Evolutionary conservation across 2,113 vertebrate species (phyloP), one percentile per base, ranked within the genome.

Genomic region (Lampris megalopsis): DNA sequence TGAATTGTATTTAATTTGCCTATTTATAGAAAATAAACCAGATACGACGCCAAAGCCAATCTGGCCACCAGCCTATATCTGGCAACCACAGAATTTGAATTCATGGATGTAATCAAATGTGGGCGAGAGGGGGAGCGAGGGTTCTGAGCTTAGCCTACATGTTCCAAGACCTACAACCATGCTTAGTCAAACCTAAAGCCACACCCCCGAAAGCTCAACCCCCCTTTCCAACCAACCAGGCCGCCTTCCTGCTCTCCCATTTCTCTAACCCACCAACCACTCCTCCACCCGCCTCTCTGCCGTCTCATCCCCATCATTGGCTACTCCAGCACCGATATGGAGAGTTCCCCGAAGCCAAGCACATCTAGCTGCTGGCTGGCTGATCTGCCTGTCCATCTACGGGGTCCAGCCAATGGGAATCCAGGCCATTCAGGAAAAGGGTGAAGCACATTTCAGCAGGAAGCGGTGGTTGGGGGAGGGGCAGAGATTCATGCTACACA

Each of bases 371-470:
- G 66, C 69, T 52, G 79, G 79, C 81, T 91, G 88, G 92, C 65
- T 69, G 70, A 43, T 9, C n/a, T 3, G 73, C 57, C 83, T 42
- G 83, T 81, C 91, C 43, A 13, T 91, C 86, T 62, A 43, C 36
- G 0, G 0, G 11, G 42, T 0, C 3, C 5, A 47, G 60, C 92
- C 92, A 94, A 93, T 93, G 73, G 77, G 78, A 89, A 92, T 89
- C 83, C 89, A 90, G 89, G 90, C 84, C 87, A 91, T 86, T 90
- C 92, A 91, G 91, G 91, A 92, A 92, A 24, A 92, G 91, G 93
- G 93, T 93, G 93, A 92, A 83, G 89, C 86, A 73, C 90, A 92
- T 92, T 93, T 85, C 88, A 91, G 88, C 89, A 92, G 91, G 89
- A 93, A 89, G 88, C 83, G 77, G 71, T 53, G 77, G 81, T 66